These are phyloP conservation scores for Dryobates pubescens DNA, from an alignment of 2,797 vertebrate genomes.

Conservation along the genomic window DNA sequence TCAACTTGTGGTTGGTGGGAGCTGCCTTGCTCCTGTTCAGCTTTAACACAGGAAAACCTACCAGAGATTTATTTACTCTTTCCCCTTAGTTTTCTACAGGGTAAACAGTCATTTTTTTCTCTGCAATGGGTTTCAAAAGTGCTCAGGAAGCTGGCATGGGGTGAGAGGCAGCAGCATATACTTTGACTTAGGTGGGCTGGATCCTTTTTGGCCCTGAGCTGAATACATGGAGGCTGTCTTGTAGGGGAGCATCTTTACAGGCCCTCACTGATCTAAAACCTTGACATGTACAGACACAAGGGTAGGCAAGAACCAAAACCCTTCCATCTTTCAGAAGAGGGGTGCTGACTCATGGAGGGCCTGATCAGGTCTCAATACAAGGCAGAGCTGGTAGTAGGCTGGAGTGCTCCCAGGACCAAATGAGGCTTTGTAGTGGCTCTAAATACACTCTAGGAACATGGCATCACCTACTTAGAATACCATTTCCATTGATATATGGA, in stretches of 20 bases:
- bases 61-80: neutral
- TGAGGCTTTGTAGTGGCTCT: neutral
- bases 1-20: fast-evolving
- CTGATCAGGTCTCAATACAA: neutral
- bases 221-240: neutral
- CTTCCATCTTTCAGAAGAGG: neutral
- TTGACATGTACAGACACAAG: fast-evolving
- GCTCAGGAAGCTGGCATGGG: fast-evolving
- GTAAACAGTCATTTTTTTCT: neutral
- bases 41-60: neutral
- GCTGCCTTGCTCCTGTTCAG: neutral
- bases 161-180: neutral
- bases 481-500: neutral
- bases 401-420: neutral
- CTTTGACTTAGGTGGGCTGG: neutral
- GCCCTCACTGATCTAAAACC: neutral
- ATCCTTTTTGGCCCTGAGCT: neutral
- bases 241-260: neutral
- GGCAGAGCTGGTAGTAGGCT: neutral
- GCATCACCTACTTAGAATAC: neutral
- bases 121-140: neutral
- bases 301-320: neutral
- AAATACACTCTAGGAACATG: neutral
- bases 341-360: neutral
- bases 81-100: neutral